Conservation (phyloP, 2,888 invertebrate genomes). For the Eurytoma adleriae region DNA sequence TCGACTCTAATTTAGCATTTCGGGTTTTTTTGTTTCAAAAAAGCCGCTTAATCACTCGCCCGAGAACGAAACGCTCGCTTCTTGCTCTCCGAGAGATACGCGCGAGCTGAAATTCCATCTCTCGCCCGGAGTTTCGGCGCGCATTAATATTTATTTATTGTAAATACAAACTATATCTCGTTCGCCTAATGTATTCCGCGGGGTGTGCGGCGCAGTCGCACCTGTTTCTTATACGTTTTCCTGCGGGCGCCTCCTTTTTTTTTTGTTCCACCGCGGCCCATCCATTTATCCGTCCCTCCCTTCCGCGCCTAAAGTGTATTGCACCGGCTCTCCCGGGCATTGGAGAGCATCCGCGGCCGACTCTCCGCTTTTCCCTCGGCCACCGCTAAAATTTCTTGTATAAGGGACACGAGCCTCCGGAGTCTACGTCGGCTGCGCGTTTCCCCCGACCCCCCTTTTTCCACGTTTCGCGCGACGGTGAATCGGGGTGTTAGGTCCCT, state of each 20-base stretch:
- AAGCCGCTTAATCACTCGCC: too few species aligned
- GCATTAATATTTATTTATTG: conserved; percentile 48
- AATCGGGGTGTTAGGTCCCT: too few species aligned
- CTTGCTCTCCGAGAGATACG: neutral
- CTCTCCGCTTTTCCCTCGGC: conserved; percentile 30
- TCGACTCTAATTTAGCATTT: too few species aligned
- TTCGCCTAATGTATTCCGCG: conserved; percentile 24
- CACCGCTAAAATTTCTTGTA: conserved; percentile 43
- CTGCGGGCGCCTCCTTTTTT: conserved; percentile 6
- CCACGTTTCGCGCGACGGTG: too few species aligned
- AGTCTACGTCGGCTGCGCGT: too few species aligned
- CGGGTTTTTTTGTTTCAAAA: too few species aligned
- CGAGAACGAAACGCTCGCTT: too few species aligned
- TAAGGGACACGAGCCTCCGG: neutral
- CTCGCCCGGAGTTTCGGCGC: neutral
- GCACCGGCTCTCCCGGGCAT: conserved; percentile 60
- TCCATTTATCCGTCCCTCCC: conserved; percentile 22
- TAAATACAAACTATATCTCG: conserved; percentile 7
- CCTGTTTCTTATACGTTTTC: conserved; percentile 45
- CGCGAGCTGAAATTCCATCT: neutral
- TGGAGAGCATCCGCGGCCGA: conserved; percentile 50
- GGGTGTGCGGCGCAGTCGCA: conserved; percentile 18
- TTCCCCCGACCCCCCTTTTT: too few species aligned
- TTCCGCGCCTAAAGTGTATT: conserved; percentile 62
- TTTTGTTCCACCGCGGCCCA: neutral